A percentile compares a stretch with the other conserved stretches of the same genome.
phyloP scores from a whole-genome alignment of 2,888 invertebrate genomes.

The Serrognathus titanus region DNA sequence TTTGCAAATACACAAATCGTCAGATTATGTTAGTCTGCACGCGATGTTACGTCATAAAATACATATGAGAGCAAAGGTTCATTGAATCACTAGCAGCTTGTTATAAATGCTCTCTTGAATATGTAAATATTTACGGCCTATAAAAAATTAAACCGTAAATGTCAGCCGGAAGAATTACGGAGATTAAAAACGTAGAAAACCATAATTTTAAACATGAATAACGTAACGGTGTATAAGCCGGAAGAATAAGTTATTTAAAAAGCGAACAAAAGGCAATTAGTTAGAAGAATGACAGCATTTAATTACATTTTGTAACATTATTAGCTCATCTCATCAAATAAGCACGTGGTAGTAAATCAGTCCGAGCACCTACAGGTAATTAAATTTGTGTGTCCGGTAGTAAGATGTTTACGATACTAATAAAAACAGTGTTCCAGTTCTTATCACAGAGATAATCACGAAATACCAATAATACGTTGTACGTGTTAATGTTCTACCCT shows the following conservation, averaged over 20 bases:
- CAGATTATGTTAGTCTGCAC: slow-evolving; percentile 16
- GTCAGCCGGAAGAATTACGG: slow-evolving; percentile 11
- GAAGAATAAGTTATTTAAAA: slow-evolving; percentile 15
- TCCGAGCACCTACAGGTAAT: slow-evolving; percentile 32
- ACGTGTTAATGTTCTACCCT: not conserved
- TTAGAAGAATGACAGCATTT: slow-evolving; percentile 27
- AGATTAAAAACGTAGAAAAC: slow-evolving; percentile 10
- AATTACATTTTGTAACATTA: slow-evolving; percentile 23
- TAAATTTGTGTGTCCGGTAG: slow-evolving; percentile 38
- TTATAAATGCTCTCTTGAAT: too few species aligned
- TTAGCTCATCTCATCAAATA: slow-evolving; percentile 22
- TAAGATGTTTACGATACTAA: slow-evolving; percentile 39
- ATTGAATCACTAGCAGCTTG: slow-evolving; percentile 11
- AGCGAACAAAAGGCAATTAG: slow-evolving; percentile 25
- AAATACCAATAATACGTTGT: not conserved
- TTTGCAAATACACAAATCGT: too few species aligned
- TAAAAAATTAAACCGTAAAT: slow-evolving; percentile 13
- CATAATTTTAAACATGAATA: slow-evolving; percentile 15
- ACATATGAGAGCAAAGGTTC: slow-evolving; percentile 14
- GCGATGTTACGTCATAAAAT: slow-evolving; percentile 19
- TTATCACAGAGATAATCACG: not conserved
- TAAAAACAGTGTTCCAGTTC: slow-evolving; percentile 34
- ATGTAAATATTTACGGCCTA: not conserved
- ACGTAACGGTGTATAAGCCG: slow-evolving; percentile 13
- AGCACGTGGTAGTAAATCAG: slow-evolving; percentile 31